These are phyloP conservation scores for Musca domestica DNA, from an alignment of 1,140 invertebrate species.

Conservation along the genomic window DNA sequence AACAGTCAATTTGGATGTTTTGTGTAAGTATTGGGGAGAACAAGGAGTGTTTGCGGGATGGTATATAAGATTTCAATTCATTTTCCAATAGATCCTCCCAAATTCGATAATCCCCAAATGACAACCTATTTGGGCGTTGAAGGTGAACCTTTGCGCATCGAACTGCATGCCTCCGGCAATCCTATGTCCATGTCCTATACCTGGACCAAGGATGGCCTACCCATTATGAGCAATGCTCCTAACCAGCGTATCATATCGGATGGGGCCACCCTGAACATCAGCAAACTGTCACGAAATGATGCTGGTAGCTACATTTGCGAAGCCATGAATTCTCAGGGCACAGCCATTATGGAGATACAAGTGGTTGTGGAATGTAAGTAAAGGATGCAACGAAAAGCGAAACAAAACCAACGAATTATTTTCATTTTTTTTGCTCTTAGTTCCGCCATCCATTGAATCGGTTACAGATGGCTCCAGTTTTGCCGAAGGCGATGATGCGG, in stretches of 20 bases:
- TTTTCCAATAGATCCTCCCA: constrained; percentile 66
- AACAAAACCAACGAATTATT: background rate
- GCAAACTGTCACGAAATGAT: constrained; percentile 72
- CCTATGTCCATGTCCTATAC: constrained; percentile 79
- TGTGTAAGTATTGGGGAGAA: constrained; percentile 70
- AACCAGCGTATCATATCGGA: constrained; percentile 68
- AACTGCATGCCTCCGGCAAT: constrained; percentile 79
- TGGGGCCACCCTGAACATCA: constrained; percentile 81
- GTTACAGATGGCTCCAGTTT: constrained; percentile 73
- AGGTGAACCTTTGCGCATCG: constrained; percentile 76
- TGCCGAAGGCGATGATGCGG: constrained; percentile 74
- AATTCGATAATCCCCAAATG: constrained; percentile 63
- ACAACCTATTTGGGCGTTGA: constrained; percentile 71
- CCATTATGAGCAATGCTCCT: constrained; percentile 55
- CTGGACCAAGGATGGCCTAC: constrained; percentile 82
- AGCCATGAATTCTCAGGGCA: constrained; percentile 85
- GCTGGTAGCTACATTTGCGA: constrained; percentile 85
- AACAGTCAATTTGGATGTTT: constrained; percentile 80
- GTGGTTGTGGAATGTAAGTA: constrained; percentile 89
- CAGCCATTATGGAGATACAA: constrained; percentile 72
- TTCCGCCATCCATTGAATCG: constrained; percentile 66
- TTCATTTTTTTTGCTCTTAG: constrained; percentile 25
- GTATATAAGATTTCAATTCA: background rate
- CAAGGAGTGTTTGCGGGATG: background rate
- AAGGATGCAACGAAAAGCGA: background rate